Conservation (phyloP, 2,113 vertebrate genomes). For the Pycnonotus jocosus region DNA sequence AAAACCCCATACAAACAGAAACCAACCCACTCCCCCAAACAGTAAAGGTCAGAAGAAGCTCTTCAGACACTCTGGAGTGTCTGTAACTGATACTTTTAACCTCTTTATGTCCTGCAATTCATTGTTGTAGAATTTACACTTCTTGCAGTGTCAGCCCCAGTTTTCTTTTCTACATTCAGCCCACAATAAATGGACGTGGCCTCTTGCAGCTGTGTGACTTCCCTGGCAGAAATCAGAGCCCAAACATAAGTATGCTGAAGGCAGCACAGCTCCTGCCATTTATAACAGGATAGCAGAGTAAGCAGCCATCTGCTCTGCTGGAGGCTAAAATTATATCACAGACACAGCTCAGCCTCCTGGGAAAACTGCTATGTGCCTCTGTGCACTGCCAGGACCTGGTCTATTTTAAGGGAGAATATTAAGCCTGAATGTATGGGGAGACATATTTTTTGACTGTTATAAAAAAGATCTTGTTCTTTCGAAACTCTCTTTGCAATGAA, state of each 20-base stretch:
- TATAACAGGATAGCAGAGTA: background rate
- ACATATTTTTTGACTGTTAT: background rate
- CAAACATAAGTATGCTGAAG: background rate
- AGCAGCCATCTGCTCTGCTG: background rate
- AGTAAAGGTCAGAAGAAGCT: background rate
- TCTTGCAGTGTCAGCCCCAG: background rate
- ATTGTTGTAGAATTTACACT: background rate
- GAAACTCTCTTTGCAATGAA: background rate
- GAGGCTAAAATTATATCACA: conserved; percentile 21
- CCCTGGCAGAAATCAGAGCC: background rate
- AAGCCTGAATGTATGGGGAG: background rate
- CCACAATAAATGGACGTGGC: background rate
- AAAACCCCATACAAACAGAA: background rate
- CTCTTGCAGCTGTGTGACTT: background rate
- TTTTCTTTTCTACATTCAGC: background rate
- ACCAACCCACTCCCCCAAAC: background rate
- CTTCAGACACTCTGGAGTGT: background rate
- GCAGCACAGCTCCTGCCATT: background rate
- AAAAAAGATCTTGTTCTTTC: background rate
- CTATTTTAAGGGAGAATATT: background rate
- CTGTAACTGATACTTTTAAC: background rate
- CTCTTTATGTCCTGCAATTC: background rate
- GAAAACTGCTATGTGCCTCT: background rate
- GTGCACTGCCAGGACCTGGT: background rate
- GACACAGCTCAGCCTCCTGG: background rate